phyloP scores from a whole-genome alignment of 2,888 invertebrate genomes.

The Cheiracanthium punctorium region DNA sequence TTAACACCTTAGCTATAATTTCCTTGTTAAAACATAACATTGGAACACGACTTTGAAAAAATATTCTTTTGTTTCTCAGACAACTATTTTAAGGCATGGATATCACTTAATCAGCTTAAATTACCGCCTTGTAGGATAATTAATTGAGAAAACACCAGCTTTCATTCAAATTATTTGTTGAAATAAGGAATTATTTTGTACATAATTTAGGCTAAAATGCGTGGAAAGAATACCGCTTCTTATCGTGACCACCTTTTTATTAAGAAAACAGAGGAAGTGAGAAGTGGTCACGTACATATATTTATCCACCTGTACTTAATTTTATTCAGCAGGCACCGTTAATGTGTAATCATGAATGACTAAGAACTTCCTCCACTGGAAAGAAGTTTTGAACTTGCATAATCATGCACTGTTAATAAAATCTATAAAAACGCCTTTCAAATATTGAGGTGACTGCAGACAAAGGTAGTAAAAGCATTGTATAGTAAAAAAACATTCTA shows the following conservation, averaged over 20 bases:
- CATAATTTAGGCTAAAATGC: neutral
- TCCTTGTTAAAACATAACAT: too few relatives aligned
- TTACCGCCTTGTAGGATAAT: neutral
- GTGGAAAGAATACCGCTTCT: neutral
- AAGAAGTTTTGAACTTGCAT: too few relatives aligned
- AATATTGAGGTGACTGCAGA: too few relatives aligned
- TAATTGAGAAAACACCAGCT: neutral
- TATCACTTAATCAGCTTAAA: constrained; percentile 4
- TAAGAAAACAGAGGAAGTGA: neutral
- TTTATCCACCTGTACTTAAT: neutral
- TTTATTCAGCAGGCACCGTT: neutral
- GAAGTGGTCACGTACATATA: neutral
- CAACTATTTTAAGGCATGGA: neutral
- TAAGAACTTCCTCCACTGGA: neutral
- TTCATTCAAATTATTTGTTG: neutral
- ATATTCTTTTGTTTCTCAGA: neutral
- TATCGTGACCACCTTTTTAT: neutral
- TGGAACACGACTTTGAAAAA: too few relatives aligned
- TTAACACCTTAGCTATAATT: too few relatives aligned
- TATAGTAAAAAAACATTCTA: too few relatives aligned
- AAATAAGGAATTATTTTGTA: neutral
- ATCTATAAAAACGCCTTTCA: too few relatives aligned
- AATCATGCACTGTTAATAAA: too few relatives aligned
- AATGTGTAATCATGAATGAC: neutral
- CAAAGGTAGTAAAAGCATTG: too few relatives aligned